Base-by-base conservation (phyloP, 2,797 vertebrate genomes). In the Simalia tracyae region DNA sequence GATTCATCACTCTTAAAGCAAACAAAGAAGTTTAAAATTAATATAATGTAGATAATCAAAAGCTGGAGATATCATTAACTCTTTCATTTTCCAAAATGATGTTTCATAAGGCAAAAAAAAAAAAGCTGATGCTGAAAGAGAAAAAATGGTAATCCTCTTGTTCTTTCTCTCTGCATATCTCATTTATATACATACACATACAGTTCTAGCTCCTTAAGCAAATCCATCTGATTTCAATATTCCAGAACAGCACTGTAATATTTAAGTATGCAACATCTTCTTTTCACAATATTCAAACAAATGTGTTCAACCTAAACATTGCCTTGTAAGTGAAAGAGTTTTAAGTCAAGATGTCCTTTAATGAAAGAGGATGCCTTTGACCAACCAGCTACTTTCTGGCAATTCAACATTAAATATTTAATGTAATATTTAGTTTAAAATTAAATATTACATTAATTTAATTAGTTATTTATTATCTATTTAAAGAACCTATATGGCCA, bases 1-100 rank as follows among this genome's bases (percentile, higher is more conserved):
- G 96, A 97, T 24, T 97, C 97, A 1, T 98, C 97, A 26, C 97
- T 98, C 98, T 99, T 94, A 72, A 92, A 93, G 91, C 4, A 95
- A 92, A 86, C 46, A 96, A 92, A 88, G 28, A n/a, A 1, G 1
- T 72, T 93, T 19, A 85, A 54, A 36, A 57, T 24, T 81, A 31
- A 88, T 6, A 63, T 3, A 0, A n/a, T 68, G 90, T 88, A 36
- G 0, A 1, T 61, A 60, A 88, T 0, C 28, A 56, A 90, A 84
- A 61, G 24, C 1, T 0, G 86, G 4, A 84, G 1, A 57, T 46
- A n/a, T 10, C 28, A 92, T 93, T 87, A 86, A 46, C 85, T 17
- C 4, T 22, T 50, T 0, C 54, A 0, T 89, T 72, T 24, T 59
- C 68, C 31, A 81, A 31, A 86, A 2, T 11, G 26, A 91, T 10